Percentiles rank a stretch among this genome's conserved stretches.
These are phyloP conservation scores for Pandemis corylana DNA, from an alignment of 2,888 invertebrate species.

Conservation along the genomic window DNA sequence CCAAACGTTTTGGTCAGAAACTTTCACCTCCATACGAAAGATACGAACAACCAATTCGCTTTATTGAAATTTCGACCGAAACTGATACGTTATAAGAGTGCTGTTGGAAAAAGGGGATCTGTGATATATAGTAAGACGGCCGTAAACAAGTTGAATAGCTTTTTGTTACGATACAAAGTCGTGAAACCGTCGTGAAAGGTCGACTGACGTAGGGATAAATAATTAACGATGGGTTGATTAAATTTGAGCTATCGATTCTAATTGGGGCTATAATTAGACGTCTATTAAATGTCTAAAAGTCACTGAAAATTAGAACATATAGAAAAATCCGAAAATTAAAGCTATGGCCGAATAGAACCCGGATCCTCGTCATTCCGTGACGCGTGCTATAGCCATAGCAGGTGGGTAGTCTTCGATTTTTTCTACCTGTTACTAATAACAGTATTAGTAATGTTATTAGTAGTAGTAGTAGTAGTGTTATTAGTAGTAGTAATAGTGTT, in stretches of 20 bases:
- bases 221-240: background rate
- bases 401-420: too few species aligned
- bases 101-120: background rate
- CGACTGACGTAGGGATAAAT: background rate
- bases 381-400: too few species aligned
- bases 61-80: background rate
- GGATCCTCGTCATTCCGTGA: too few species aligned
- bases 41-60: background rate
- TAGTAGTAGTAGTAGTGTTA: too few species aligned
- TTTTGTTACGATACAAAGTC: constrained; percentile 2
- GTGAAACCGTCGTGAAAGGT: background rate
- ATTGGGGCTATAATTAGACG: background rate
- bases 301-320: too few species aligned
- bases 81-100: background rate
- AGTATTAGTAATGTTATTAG: too few species aligned
- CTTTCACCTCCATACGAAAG: background rate
- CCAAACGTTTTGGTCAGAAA: background rate
- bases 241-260: background rate
- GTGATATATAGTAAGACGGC: background rate
- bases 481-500: too few species aligned
- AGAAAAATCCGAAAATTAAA: too few species aligned
- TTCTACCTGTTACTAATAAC: too few species aligned
- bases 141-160: background rate
- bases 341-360: too few species aligned
- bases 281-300: too few species aligned